Evolutionary conservation across 2,113 vertebrate species (phyloP).

Genomic region (Erythrocercus mccallii): DNA sequence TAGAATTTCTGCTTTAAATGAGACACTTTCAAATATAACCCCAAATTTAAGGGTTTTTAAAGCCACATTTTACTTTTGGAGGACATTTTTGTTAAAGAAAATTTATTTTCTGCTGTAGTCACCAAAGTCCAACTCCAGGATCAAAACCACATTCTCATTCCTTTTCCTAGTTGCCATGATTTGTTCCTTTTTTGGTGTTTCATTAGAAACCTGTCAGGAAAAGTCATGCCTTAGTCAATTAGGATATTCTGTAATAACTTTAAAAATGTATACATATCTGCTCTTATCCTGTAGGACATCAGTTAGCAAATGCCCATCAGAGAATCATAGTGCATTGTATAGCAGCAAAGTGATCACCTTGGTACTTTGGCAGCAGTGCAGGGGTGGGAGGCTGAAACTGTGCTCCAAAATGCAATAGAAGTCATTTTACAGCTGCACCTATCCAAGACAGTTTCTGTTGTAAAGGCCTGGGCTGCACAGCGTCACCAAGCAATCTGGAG

Average conservation of each 20-base stretch:
- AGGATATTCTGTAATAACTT: not conserved
- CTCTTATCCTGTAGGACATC: not conserved
- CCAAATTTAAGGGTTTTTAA: not conserved
- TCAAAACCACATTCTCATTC: not conserved
- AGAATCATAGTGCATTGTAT: not conserved
- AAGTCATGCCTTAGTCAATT: not conserved
- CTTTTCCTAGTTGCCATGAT: not conserved
- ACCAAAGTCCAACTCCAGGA: not conserved
- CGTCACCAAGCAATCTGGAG: not conserved
- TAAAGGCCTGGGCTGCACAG: not conserved
- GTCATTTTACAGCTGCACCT: not conserved
- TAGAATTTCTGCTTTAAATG: not conserved
- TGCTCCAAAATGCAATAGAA: not conserved
- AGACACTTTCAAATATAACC: not conserved
- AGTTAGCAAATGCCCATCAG: not conserved
- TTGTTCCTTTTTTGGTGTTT: not conserved
- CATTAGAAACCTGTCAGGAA: not conserved
- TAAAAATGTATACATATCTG: not conserved
- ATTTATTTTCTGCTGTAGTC: not conserved
- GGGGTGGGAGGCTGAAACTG: not conserved
- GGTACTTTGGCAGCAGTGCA: not conserved
- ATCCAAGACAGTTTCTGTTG: not conserved
- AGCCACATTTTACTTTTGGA: not conserved
- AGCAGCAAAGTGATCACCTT: not conserved
- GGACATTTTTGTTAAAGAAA: not conserved